phyloP scores from a whole-genome alignment of 2,797 vertebrate genomes.

The Sarcoramphus papa region DNA sequence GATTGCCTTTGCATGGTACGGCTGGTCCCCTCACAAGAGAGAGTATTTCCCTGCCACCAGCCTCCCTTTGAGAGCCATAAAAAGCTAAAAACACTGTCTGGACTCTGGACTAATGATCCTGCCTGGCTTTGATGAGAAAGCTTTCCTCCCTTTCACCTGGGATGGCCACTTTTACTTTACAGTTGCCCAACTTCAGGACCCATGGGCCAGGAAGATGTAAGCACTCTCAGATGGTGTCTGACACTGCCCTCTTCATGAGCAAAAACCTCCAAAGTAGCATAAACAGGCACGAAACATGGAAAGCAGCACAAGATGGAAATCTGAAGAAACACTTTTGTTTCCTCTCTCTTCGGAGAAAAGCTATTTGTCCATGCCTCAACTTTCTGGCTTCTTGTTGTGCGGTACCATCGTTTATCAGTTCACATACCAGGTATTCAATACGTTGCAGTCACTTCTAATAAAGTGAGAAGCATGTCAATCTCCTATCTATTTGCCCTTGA shows the following conservation, averaged over 20 bases:
- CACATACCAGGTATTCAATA: neutral
- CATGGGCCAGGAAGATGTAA: neutral
- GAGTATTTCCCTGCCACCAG: neutral
- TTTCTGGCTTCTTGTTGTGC: neutral
- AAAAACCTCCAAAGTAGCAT: neutral
- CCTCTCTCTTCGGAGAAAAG: neutral
- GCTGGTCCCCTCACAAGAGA: neutral
- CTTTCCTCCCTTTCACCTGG: neutral
- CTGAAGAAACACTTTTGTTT: neutral
- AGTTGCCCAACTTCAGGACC: neutral
- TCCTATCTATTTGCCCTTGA: conserved; percentile 23
- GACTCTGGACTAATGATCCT: neutral
- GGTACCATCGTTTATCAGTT: neutral
- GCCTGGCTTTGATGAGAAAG: neutral
- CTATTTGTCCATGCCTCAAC: neutral
- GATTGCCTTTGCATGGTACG: neutral
- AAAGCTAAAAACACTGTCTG: neutral
- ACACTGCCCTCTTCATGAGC: neutral
- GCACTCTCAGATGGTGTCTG: neutral
- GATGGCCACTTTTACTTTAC: neutral
- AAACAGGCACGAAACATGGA: neutral
- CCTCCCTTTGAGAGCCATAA: neutral
- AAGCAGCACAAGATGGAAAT: neutral
- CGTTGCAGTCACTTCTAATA: neutral
- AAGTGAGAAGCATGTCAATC: neutral